Evolutionary conservation across 2,797 vertebrate species (phyloP).

Genomic region (Miichthys miiuy): DNA sequence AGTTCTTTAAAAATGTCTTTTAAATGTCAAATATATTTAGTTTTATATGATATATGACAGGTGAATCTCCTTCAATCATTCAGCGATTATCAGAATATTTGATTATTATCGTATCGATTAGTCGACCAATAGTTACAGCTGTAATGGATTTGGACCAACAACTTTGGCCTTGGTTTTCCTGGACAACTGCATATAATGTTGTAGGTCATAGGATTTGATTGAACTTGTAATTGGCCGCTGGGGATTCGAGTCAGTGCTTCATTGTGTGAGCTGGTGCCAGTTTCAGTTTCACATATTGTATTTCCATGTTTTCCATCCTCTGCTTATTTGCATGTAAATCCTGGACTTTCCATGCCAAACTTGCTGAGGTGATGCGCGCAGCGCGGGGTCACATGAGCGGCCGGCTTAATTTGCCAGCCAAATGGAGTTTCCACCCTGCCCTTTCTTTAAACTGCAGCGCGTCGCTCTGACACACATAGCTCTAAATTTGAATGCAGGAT

Average conservation of each 20-base stretch:
- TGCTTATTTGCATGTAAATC: constrained; percentile 61
- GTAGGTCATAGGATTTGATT: neutral
- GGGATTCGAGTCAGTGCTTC: neutral
- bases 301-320: constrained; percentile 72
- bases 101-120: too few relatives aligned
- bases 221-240: neutral
- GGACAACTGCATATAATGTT: neutral
- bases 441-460: constrained; percentile 14
- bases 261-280: neutral
- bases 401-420: constrained; percentile 78
- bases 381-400: constrained; percentile 30
- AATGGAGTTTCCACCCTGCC: constrained; percentile 76
- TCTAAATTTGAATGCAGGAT: constrained; percentile 46
- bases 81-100: too few relatives aligned
- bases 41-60: too few relatives aligned
- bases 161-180: neutral
- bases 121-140: too few relatives aligned
- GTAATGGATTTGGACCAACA: neutral
- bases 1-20: too few relatives aligned
- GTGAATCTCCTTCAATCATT: too few relatives aligned
- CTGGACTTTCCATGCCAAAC: constrained; percentile 47
- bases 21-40: too few relatives aligned
- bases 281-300: neutral
- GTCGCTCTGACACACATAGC: neutral
- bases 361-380: constrained; percentile 9